Base-by-base conservation (phyloP, 2,888 invertebrate genomes). In the Achlya flavicornis region DNA sequence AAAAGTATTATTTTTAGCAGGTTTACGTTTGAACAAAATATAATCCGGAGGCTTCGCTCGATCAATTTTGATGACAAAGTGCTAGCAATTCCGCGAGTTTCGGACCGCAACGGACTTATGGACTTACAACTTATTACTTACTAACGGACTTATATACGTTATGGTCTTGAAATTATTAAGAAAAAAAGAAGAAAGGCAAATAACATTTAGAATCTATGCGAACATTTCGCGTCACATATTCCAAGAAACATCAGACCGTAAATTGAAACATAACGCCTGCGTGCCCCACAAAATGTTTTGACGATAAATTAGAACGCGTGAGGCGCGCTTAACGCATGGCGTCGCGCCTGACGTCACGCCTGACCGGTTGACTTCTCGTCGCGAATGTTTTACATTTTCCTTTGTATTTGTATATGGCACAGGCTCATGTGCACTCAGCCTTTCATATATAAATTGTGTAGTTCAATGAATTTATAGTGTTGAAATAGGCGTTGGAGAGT, bases 281-380 rank as follows among this genome's bases (percentile, higher is more conserved):
- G 60, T 32, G 41, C 53, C 19, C n/a, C 38, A 32, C 63, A 61
- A 61, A 64, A 66, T 64, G 64, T 63, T 61, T 63, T 63, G 60
- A 66, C 68, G 68, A 65, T 71, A 63, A 69, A 67, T 67, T 67
- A 66, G 66, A 41, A 63, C 57, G 64, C 60, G 63, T 67, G 65
- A 63, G 46, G 46, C 46, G 46, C 46, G 46, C 46, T 46, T 35
- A 66, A 66, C 68, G 69, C 66, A 61, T 68, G 64, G 63, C 63
- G 33, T 19, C 61, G 46, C 16, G 46, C 46, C 6, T 46, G n/a
- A 58, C 58, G 58, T 58, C 63, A 57, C 61, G 65, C 41, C 12
- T 32, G 43, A 43, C 12, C 26, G 61, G 61, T 61, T 35, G 63
- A 62, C 62, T 61, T 33, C 38, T 53, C 61, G 53, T 57, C 53